These are phyloP conservation scores for Uloborus diversus DNA, from an alignment of 1,140 invertebrate species.

Conservation along the genomic window DNA sequence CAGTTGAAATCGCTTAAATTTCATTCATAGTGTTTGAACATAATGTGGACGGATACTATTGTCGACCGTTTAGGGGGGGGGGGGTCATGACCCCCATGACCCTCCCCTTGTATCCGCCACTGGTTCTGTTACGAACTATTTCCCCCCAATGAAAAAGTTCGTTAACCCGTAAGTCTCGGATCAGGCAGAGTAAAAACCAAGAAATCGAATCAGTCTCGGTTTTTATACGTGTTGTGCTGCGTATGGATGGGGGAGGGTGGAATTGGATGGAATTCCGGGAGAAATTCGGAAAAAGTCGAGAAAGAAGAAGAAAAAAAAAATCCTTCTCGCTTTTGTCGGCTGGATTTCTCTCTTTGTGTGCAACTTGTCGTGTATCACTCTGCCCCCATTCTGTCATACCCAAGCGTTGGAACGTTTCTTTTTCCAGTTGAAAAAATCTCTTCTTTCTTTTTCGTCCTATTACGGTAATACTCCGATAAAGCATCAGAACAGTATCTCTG, in stretches of 20 bases:
- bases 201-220: neutral
- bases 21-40: too few relatives aligned
- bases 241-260: neutral
- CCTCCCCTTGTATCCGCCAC: too few relatives aligned
- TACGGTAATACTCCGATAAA: conserved; percentile 28
- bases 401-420: conserved; percentile 39
- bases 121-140: conserved; percentile 40
- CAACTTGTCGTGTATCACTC: conserved; percentile 47
- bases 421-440: neutral
- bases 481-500: neutral
- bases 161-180: conserved; percentile 48
- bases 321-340: conserved; percentile 25
- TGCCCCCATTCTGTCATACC: conserved; percentile 54
- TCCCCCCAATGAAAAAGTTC: conserved; percentile 37
- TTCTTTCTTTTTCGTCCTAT: conserved; percentile 9
- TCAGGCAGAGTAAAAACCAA: neutral
- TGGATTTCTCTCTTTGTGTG: conserved; percentile 39
- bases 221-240: neutral
- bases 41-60: too few relatives aligned
- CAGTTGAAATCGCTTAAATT: too few relatives aligned
- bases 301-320: too few relatives aligned
- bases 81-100: too few relatives aligned
- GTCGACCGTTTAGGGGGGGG: too few relatives aligned
- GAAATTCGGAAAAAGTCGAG: conserved; percentile 14
- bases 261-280: neutral